Evolutionary conservation across 2,797 vertebrate species (phyloP).

Genomic region (Urosaurus nigricauda): DNA sequence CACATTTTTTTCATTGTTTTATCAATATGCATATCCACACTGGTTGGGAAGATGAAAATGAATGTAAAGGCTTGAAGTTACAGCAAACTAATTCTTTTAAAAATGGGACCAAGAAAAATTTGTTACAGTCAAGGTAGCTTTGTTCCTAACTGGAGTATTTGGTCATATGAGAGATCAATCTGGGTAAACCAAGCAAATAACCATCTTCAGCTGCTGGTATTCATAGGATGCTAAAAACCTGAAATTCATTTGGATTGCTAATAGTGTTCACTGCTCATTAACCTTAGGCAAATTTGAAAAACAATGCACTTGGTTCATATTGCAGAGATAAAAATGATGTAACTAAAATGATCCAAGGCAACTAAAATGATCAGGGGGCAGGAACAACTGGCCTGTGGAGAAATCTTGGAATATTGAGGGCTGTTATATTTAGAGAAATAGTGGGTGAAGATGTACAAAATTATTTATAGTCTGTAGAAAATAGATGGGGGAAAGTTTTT

Average conservation of each 20-base stretch:
- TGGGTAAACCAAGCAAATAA: not conserved
- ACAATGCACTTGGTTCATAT: not conserved
- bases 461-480: too few species aligned
- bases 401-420: too few species aligned
- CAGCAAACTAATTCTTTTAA: too few species aligned
- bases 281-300: not conserved
- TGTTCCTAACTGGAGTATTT: not conserved
- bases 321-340: not conserved
- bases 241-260: not conserved
- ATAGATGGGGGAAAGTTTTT: too few species aligned
- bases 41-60: too few species aligned
- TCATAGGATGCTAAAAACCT: fast-evolving
- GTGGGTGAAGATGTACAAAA: too few species aligned
- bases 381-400: too few species aligned
- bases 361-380: not conserved
- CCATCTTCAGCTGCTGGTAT: not conserved
- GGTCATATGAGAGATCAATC: not conserved
- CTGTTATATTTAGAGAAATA: too few species aligned
- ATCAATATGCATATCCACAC: not conserved
- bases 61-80: too few species aligned
- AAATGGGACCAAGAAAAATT: not conserved
- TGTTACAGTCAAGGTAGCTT: not conserved
- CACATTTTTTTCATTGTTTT: not conserved
- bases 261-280: not conserved
- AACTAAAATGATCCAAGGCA: not conserved